Evolutionary conservation across 2,888 invertebrate species (phyloP), one percentile per base, ranked within the genome.

Genomic region (Drosophila colorata): DNA sequence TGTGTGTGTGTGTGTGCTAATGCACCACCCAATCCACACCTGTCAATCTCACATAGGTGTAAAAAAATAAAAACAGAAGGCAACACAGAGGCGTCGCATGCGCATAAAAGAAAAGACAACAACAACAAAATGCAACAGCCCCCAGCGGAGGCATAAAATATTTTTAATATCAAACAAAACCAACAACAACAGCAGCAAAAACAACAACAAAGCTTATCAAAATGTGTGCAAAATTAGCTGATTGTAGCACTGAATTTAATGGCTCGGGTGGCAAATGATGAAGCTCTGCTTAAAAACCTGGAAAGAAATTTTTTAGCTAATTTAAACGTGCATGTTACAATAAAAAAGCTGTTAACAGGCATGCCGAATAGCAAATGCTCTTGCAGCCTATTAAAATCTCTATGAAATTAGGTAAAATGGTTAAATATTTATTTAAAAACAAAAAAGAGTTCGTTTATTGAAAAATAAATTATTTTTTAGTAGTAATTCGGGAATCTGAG

Each of bases 191-290:
- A 66, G n/a, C n/a, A n/a, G n/a, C n/a, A n/a, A 28, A 28, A 16
- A 43, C 63, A 49, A 37, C 25, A 55, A 71, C 70, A 58, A 73
- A 69, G 86, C 88, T 66, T 83, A 88, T 83, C 88, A 83, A 86
- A 83, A 88, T 70, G 87, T 83, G 83, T 76, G 84, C 74, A 68
- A 88, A 84, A 84, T 84, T 88, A 83, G 83, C 88, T 74, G 56
- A 87, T 79, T 64, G 64, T 69, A 60, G 37, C 60, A 52, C 67
- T 76, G 68, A 59, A 64, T 61, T 69, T 51, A 81, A 66, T 72
- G 61, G 52, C 60, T 31, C 33, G 49, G 63, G 43, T 37, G 38
- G 31, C 47, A 48, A 18, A 46, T 38, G 61, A 46, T 63, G 84
- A 65, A 69, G 52, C 53, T 23, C 52, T 78, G 87, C 46, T 84